Conservation (phyloP, 2,113 vertebrate genomes). For the Brachypodius melanocephalos region DNA sequence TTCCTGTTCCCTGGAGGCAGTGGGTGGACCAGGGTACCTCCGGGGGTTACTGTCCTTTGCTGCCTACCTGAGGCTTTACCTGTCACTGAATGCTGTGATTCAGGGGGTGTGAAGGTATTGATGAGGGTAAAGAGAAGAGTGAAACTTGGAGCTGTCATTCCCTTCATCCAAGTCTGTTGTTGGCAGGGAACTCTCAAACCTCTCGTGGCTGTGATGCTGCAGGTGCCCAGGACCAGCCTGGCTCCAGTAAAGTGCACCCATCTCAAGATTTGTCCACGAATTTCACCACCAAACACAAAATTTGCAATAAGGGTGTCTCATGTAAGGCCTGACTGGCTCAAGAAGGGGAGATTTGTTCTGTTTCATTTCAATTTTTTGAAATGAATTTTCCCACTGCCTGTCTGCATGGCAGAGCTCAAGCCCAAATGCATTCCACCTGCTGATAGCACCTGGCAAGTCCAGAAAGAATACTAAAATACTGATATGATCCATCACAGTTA, state of each 20-base stretch:
- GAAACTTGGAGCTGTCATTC: background rate
- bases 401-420: background rate
- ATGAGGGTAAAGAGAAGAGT: background rate
- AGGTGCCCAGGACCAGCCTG: background rate
- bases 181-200: background rate
- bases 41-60: background rate
- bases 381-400: background rate
- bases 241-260: background rate
- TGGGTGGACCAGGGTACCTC: background rate
- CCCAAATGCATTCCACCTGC: background rate
- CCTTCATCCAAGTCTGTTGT: background rate
- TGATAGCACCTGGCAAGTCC: background rate
- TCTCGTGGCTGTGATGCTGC: rapidly evolving
- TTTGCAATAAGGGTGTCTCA: background rate
- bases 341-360: background rate
- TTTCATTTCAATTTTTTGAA: background rate
- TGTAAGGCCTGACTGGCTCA: background rate
- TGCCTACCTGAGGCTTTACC: background rate
- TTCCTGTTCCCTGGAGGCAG: background rate
- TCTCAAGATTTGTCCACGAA: background rate
- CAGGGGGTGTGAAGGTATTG: rapidly evolving
- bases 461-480: background rate
- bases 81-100: background rate
- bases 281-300: background rate
- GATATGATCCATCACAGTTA: background rate